Evolutionary conservation across 2,797 vertebrate genomes (phyloP).

Genomic region (Meda fulgida): DNA sequence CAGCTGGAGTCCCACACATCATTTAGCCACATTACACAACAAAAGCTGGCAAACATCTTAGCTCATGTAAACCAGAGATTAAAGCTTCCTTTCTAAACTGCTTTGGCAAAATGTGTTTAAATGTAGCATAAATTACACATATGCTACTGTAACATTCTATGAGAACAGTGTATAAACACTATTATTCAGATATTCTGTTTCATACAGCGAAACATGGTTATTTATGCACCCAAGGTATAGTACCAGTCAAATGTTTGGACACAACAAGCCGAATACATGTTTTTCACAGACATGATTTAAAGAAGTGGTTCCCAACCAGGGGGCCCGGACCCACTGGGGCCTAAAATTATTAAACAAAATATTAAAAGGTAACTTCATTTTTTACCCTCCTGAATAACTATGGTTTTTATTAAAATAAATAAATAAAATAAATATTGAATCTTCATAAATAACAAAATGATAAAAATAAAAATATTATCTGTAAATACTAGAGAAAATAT

Average conservation of each 20-base stretch:
- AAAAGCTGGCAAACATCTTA: constrained; percentile 45
- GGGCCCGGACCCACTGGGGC: background rate
- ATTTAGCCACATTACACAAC: constrained; percentile 65
- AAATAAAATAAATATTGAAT: too few relatives aligned
- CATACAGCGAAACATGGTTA: background rate
- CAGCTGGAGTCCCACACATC: constrained; percentile 56
- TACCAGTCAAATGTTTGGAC: background rate
- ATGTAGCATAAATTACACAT: constrained; percentile 25
- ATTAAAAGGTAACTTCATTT: too few relatives aligned
- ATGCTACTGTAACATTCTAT: constrained; percentile 1
- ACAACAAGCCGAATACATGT: background rate
- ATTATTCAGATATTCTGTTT: background rate
- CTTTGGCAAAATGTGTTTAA: constrained; percentile 42
- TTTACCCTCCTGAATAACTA: too few relatives aligned
- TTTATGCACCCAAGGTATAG: background rate
- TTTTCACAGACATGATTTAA: background rate
- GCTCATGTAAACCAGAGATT: constrained; percentile 42
- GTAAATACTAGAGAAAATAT: background rate
- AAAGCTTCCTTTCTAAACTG: constrained; percentile 26
- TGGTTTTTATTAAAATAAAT: too few relatives aligned
- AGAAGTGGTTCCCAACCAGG: background rate
- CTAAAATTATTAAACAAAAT: too few relatives aligned
- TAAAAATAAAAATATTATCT: background rate
- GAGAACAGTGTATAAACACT: background rate
- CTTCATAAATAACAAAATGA: background rate